Evolutionary conservation across 2,888 invertebrate species (phyloP).

Genomic region (Sipha maydis): DNA sequence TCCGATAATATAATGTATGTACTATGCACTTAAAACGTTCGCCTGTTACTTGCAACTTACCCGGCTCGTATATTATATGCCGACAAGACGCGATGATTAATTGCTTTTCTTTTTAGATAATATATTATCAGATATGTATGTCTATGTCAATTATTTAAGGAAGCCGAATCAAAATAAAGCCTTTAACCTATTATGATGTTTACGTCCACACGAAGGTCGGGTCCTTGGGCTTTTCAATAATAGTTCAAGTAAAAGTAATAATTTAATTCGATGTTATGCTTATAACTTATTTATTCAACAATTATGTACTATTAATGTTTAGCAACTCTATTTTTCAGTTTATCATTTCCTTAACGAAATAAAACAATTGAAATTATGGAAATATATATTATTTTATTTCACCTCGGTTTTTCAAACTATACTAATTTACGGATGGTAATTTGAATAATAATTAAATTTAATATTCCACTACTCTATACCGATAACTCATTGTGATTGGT

Average conservation of each 20-base stretch:
- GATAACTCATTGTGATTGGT: background rate
- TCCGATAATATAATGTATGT: background rate
- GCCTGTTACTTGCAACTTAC: background rate
- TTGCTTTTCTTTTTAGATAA: background rate
- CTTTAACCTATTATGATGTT: background rate
- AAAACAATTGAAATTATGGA: background rate
- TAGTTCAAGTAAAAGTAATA: conserved; percentile 2
- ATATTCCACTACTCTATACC: background rate
- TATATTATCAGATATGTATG: background rate
- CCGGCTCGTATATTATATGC: background rate
- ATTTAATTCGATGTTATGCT: background rate
- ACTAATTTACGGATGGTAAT: background rate
- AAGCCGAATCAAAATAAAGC: background rate
- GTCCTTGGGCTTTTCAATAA: conserved; percentile 16
- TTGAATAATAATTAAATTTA: background rate
- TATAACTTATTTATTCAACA: background rate
- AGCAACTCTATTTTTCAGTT: background rate
- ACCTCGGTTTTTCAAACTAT: background rate
- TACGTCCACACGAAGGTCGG: background rate
- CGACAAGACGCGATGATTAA: background rate
- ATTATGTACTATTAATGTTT: background rate
- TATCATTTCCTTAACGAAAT: background rate
- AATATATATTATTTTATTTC: conserved; percentile 18
- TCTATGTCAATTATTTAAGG: background rate
- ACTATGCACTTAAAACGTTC: background rate